Percentiles rank a stretch among this genome's conserved stretches.
phyloP scores from a whole-genome alignment of 2,888 invertebrate genomes.

The Euproctis similis region DNA sequence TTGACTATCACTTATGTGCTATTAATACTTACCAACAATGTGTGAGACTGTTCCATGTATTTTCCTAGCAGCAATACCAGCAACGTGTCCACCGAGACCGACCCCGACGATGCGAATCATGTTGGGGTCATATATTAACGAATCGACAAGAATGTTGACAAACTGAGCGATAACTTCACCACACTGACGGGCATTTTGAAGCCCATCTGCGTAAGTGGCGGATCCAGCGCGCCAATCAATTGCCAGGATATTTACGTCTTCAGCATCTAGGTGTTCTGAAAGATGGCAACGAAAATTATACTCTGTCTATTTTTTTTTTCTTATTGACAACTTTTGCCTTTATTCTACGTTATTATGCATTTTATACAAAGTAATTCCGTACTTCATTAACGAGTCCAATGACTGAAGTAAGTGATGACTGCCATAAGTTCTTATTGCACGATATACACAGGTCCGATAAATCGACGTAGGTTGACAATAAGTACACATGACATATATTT shows the following conservation, averaged over 20 bases:
- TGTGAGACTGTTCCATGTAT: conserved; percentile 38
- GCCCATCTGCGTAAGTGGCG: conserved; percentile 40
- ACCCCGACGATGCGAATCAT: conserved; percentile 55
- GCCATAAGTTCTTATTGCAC: no score
- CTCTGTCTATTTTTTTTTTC: no score
- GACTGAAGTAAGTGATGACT: no score
- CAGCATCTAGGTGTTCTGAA: conserved; percentile 43
- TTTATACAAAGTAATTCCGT: no score
- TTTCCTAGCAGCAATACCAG: conserved; percentile 53
- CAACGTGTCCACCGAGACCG: conserved; percentile 58
- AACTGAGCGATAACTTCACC: conserved; percentile 51
- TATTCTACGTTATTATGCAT: no score
- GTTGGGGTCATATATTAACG: conserved; percentile 38
- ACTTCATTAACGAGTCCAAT: no score
- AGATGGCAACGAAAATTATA: no score
- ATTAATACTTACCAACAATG: conserved; percentile 50
- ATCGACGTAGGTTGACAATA: no score
- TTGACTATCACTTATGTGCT: no score
- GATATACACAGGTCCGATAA: no score
- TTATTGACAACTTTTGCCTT: no score
- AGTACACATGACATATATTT: no score
- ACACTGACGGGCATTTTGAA: conserved; percentile 47
- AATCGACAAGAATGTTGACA: conserved; percentile 43
- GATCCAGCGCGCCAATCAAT: conserved; percentile 58
- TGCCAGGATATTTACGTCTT: conserved; percentile 56